phyloP scores from a whole-genome alignment of 1,140 invertebrate genomes.

The Drosophila leontia region DNA sequence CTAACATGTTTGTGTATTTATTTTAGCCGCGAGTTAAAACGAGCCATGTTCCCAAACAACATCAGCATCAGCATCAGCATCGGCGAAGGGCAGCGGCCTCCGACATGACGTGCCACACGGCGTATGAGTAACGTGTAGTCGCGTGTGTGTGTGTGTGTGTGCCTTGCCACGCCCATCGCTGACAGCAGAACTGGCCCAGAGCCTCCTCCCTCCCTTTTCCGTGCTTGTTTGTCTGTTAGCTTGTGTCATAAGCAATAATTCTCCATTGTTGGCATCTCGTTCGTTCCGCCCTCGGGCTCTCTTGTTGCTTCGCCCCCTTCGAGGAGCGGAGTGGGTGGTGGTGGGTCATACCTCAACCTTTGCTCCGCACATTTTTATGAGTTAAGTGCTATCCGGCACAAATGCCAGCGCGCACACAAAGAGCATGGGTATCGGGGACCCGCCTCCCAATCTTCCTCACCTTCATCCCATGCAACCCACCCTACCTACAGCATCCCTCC shows the following conservation, averaged over 20 bases:
- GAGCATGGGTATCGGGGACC: not conserved
- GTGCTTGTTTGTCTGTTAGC: constrained; percentile 38
- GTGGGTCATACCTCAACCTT: constrained; percentile 38
- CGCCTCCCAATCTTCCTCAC: constrained; percentile 41
- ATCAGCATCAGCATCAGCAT: constrained; percentile 19
- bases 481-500: not conserved
- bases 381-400: constrained; percentile 76
- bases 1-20: constrained; percentile 52
- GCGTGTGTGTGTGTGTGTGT: constrained; percentile 2
- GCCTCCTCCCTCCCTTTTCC: not conserved
- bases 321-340: not conserved
- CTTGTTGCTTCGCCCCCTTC: constrained; percentile 55
- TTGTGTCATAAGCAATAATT: constrained; percentile 79
- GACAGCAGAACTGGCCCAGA: constrained; percentile 7
- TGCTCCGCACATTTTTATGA: constrained; percentile 74
- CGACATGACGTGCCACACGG: constrained; percentile 35
- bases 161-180: constrained; percentile 34
- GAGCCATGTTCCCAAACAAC: constrained; percentile 55
- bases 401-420: constrained; percentile 45
- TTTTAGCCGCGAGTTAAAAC: constrained; percentile 71
- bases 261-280: constrained; percentile 66
- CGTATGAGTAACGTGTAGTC: constrained; percentile 58
- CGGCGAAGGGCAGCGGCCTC: not conserved
- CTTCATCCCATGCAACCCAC: constrained; percentile 6
- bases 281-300: constrained; percentile 38